These are phyloP conservation scores for Linepithema humile DNA, from an alignment of 1,140 invertebrate genomes.

Conservation along the genomic window DNA sequence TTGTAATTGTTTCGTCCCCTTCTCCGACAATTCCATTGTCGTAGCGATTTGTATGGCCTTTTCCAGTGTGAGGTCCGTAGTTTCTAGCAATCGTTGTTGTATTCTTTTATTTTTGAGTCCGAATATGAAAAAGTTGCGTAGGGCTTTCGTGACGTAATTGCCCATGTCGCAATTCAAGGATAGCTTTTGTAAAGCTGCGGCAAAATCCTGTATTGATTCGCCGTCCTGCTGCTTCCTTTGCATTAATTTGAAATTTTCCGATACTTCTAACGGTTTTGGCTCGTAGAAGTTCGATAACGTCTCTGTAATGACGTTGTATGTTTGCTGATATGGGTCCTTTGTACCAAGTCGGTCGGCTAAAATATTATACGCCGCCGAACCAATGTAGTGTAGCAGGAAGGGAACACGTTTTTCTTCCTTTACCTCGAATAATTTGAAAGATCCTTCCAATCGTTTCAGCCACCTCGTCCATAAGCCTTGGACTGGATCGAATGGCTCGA, in stretches of 20 bases:
- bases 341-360: slow-evolving; percentile 38
- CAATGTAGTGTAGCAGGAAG: slow-evolving; percentile 57
- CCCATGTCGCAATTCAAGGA: neutral
- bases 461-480: slow-evolving; percentile 51
- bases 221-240: slow-evolving; percentile 49
- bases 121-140: slow-evolving; percentile 28
- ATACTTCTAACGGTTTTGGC: slow-evolving; percentile 53
- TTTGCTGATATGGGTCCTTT: neutral
- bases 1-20: neutral
- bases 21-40: slow-evolving; percentile 7
- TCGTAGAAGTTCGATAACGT: slow-evolving; percentile 29
- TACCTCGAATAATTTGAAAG: slow-evolving; percentile 31
- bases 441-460: slow-evolving; percentile 62
- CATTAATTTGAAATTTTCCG: slow-evolving; percentile 60
- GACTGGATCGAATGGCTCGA: neutral
- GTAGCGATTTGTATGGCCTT: neutral
- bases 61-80: neutral
- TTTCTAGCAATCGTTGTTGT: slow-evolving; percentile 32
- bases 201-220: slow-evolving; percentile 54
- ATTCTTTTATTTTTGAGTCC: neutral
- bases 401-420: neutral
- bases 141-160: neutral
- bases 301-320: too few species aligned
- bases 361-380: slow-evolving; percentile 30
- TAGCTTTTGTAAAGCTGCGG: slow-evolving; percentile 11